Base-by-base conservation (phyloP, 2,797 vertebrate species). In the Megaceryle alcyon region DNA sequence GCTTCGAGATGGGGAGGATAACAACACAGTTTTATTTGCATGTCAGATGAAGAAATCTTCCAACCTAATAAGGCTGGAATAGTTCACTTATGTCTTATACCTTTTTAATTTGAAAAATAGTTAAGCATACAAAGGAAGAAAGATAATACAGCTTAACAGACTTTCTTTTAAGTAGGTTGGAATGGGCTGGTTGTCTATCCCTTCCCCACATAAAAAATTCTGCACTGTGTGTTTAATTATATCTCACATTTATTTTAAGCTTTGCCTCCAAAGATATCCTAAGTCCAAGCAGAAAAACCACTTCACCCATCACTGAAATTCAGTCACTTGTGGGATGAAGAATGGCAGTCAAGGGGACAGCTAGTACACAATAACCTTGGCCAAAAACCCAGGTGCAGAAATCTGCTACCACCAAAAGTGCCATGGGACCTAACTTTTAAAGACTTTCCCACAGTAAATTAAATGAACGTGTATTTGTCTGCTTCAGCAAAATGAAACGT, bases 381-480 rank as follows among this genome's bases (percentile, higher is more conserved):
- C 93, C 94, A 96, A 93, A 95, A 95, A 86, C 54, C 86, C 93
- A 95, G 60, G 57, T 95, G 88, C 94, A 96, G 92, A 97, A 96
- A 96, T 94, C 72, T 73, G 69, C 96, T 92, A 93, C 92, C 93
- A 92, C 79, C 3, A 31, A 85, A 95, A 83, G 79, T 88, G 86
- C 79, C 86, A 89, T 79, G 96, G 90, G 95, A 94, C 90, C 29
- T 49, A 61, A 54, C 59, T 95, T 94, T 93, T 94, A 94, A 94
- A 94, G 94, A 89, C 90, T 95, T 95, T 96, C 93, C 79, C 96
- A 93, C 71, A 89, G 82, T 93, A 96, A 96, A 94, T 93, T 94
- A 89, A 96, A 96, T 94, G 82, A 65, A 95, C 85, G 41, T 66
- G 66, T 71, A 94, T 92, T 92, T 94, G 89, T 95, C 90, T 92